phyloP scores from a whole-genome alignment of 2,888 invertebrate species.

The Anticlea derivata region DNA sequence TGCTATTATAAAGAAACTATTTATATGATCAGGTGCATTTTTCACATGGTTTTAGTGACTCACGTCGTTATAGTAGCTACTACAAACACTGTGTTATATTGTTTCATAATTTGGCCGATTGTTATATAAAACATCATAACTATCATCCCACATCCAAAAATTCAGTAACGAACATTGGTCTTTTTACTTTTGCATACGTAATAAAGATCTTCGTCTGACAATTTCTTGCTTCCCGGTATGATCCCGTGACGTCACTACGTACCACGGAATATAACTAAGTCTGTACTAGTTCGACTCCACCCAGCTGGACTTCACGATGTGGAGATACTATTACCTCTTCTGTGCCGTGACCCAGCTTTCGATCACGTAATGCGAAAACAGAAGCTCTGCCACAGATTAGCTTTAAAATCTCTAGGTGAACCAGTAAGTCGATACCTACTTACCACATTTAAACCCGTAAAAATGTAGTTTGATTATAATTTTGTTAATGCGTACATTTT shows the following conservation, averaged over 20 bases:
- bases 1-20: background rate
- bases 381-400: conserved; percentile 12
- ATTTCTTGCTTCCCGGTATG: too few species aligned
- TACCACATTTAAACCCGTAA: too few species aligned
- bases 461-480: too few species aligned
- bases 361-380: conserved; percentile 34
- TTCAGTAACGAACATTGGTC: too few species aligned
- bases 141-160: background rate
- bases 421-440: background rate
- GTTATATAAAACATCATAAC: too few species aligned
- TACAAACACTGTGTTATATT: conserved; percentile 2
- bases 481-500: too few species aligned
- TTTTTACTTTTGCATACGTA: too few species aligned
- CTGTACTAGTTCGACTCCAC: conserved; percentile 2
- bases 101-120: background rate
- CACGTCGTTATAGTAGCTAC: background rate
- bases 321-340: conserved; percentile 3
- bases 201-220: too few species aligned
- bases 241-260: conserved; percentile 17
- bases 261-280: conserved; percentile 9
- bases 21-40: conserved; percentile 9
- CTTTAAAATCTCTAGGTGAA: conserved; percentile 17
- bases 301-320: conserved; percentile 10
- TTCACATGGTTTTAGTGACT: conserved; percentile 8
- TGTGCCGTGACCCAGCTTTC: conserved; percentile 28